Evolutionary conservation across 1,140 invertebrate genomes (phyloP), one percentile per base, ranked within the genome.

Genomic region (Acromyrmex heyeri): DNA sequence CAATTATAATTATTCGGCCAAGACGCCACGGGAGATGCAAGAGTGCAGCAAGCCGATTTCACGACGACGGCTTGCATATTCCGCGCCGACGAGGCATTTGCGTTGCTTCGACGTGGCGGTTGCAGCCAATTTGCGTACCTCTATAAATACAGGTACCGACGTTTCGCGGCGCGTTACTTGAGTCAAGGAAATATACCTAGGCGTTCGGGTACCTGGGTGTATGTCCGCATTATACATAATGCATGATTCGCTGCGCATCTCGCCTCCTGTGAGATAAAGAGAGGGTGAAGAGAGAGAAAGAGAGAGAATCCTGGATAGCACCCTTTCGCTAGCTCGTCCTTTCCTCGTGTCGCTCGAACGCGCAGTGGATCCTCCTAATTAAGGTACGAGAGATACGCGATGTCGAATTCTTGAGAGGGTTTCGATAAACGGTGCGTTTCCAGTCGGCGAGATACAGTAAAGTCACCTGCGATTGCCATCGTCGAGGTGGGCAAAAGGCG

Each of bases 171-270:
- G 27, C 65, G 85, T 50, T 30, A 61, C 78, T 67, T 82, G 77
- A 44, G 77, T 88, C 87, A 85, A 73, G 90, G 87, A 92, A 91
- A 92, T 88, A 90, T 92, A 91, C 87, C 92, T 92, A 93, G 90
- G 82, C 87, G 88, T 91, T 90, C 85, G 75, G 75, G 88, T 86
- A 87, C 50, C 57, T 30, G 62, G 65, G 61, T 76, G 75, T 90
- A 89, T 81, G 59, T 50, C 72, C 89, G 69, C 48, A 67, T 44
- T 57, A 93, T 93, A 93, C 91, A 93, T 93, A 92, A 93, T 93
- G 90, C 91, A 93, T 92, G 91, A 92, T 76, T 78, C 87, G 85
- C 73, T 83, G 75, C 81, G 53, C 81, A 57, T 85, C 7, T 83
- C 59, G 69, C 34, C 50, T 88, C 55, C 86, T 69, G 67, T 59